phyloP scores from a whole-genome alignment of 2,113 vertebrate genomes.

The Eurystomus gularis region DNA sequence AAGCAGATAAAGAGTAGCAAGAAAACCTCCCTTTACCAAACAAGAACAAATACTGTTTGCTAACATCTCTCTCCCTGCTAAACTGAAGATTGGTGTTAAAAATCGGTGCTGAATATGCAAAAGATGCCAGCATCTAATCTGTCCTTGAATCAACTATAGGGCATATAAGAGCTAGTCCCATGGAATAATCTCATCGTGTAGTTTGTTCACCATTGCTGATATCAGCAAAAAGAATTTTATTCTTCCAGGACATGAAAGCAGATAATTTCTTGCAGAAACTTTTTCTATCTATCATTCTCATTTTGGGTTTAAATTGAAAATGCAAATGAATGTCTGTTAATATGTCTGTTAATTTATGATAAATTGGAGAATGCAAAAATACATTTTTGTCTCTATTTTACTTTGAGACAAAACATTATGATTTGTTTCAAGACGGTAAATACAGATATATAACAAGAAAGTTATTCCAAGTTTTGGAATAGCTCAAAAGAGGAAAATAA shows the following conservation, averaged over 20 bases:
- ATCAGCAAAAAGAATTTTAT: background rate
- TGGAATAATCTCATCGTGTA: background rate
- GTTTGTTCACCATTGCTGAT: background rate
- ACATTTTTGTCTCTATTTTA: background rate
- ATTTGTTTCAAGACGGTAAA: background rate
- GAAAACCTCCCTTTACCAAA: background rate
- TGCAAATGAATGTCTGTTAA: background rate
- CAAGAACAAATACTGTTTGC: background rate
- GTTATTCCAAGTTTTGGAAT: too few species aligned
- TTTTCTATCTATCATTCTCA: background rate
- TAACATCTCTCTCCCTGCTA: background rate
- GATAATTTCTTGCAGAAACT: background rate
- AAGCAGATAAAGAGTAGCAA: background rate
- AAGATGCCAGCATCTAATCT: background rate
- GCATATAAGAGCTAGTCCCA: background rate
- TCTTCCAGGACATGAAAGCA: background rate
- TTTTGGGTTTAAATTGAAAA: background rate
- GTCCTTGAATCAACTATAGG: background rate
- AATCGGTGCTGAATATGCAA: background rate
- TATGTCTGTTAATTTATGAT: background rate
- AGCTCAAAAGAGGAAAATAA: background rate
- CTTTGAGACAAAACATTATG: background rate
- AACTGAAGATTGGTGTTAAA: background rate
- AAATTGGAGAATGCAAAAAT: background rate
- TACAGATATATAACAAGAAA: background rate